A percentile compares a stretch with the other conserved stretches of the same genome.
Evolutionary conservation across 2,113 vertebrate species (phyloP).

Genomic region (Cisticola juncidis): DNA sequence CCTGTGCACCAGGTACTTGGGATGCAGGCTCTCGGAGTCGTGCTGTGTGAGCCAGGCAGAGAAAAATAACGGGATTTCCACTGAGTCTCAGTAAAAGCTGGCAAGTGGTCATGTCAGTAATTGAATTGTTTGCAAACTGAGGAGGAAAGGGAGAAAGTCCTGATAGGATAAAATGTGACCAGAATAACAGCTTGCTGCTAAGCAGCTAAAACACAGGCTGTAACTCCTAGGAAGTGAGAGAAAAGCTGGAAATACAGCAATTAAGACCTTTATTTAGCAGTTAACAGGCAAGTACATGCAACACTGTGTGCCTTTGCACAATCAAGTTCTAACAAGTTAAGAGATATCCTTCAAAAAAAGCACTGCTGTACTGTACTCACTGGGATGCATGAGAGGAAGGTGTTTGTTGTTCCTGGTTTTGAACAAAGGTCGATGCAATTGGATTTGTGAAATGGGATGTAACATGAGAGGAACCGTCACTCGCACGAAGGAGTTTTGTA

Average conservation of each 20-base stretch:
- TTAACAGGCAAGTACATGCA: neutral
- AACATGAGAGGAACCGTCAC: neutral
- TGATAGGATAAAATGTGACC: neutral
- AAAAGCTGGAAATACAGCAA: constrained; percentile 9
- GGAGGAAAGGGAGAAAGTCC: neutral
- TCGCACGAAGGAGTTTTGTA: neutral
- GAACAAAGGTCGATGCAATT: neutral
- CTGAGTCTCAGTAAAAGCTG: neutral
- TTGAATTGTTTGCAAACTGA: neutral
- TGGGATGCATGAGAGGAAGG: neutral
- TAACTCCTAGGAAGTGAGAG: neutral
- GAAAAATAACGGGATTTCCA: neutral
- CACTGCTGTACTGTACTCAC: neutral
- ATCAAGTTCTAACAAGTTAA: constrained; percentile 18
- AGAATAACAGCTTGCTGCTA: neutral
- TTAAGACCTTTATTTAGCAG: constrained; percentile 7
- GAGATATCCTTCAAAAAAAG: neutral
- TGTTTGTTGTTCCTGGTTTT: neutral
- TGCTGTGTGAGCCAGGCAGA: neutral
- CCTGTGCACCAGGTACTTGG: neutral
- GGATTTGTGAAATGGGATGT: neutral
- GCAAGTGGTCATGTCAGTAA: neutral
- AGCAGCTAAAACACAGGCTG: neutral
- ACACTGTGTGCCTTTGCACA: neutral
- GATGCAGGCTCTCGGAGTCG: rapidly evolving